A percentile compares a stretch with the other conserved stretches of the same genome.
Evolutionary conservation across 2,797 vertebrate species (phyloP).

Genomic region (Allobates femoralis): DNA sequence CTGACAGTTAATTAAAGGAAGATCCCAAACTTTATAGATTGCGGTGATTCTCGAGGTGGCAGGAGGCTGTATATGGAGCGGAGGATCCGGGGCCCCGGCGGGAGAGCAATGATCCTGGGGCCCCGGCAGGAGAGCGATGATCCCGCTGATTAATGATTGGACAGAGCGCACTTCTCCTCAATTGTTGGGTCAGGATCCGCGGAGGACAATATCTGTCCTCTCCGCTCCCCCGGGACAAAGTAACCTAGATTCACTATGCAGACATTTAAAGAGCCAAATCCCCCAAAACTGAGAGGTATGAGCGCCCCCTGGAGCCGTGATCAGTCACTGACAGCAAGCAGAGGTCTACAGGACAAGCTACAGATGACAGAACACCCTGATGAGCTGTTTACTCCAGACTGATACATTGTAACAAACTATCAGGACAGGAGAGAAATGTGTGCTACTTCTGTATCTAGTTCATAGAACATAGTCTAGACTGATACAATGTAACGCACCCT

Average conservation of each 20-base stretch:
- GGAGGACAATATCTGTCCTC: background rate
- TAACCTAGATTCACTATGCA: background rate
- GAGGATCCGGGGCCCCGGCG: background rate
- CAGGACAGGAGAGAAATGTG: background rate
- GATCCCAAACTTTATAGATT: conserved; percentile 16
- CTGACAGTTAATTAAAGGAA: conserved; percentile 49
- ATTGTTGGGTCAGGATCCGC: background rate
- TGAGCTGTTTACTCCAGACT: too few species aligned
- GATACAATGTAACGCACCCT: background rate
- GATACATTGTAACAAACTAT: background rate
- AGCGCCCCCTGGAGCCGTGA: background rate
- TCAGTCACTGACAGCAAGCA: background rate
- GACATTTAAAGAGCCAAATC: background rate
- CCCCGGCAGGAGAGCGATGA: too few species aligned
- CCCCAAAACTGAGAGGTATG: background rate
- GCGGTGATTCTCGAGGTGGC: conserved; percentile 19
- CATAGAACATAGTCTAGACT: background rate
- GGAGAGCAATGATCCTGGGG: too few species aligned
- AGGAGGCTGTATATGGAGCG: conserved; percentile 7
- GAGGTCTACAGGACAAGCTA: too few species aligned
- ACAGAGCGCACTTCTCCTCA: background rate
- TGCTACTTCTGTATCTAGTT: background rate
- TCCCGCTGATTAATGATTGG: background rate
- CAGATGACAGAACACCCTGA: too few species aligned
- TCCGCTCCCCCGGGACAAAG: background rate